Evolutionary conservation across 2,113 vertebrate genomes (phyloP).

Genomic region (Tachycineta bicolor): DNA sequence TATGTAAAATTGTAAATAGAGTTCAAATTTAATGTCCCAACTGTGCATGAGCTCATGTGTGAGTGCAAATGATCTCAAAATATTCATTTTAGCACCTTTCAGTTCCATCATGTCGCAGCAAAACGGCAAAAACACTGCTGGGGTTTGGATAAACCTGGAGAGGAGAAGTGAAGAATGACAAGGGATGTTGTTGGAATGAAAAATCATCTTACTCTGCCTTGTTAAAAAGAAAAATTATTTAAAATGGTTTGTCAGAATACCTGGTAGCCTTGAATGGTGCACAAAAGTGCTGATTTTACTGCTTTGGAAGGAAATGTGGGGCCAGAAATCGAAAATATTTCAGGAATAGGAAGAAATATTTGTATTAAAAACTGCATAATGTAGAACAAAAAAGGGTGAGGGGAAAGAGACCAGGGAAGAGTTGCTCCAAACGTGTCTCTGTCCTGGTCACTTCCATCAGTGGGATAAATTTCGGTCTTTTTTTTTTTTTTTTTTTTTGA

Average conservation of each 20-base stretch:
- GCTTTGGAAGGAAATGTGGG: background rate
- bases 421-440: background rate
- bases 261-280: background rate
- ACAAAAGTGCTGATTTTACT: background rate
- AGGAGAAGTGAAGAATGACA: background rate
- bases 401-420: background rate
- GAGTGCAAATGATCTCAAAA: slow-evolving; percentile 1
- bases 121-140: background rate
- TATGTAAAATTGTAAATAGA: slow-evolving; percentile 82
- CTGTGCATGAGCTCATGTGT: slow-evolving; percentile 57
- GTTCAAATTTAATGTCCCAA: slow-evolving; percentile 14
- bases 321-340: background rate
- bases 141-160: background rate
- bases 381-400: background rate
- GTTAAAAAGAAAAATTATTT: background rate
- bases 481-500: background rate
- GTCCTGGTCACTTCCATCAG: background rate
- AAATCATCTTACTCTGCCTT: background rate
- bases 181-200: background rate
- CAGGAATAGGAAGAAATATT: background rate
- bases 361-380: background rate
- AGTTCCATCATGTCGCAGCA: background rate
- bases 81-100: slow-evolving; percentile 22
- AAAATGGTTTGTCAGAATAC: background rate
- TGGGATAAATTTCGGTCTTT: background rate